These are phyloP conservation scores for Cotesia congregata DNA, from an alignment of 2,888 invertebrate genomes.

Conservation along the genomic window DNA sequence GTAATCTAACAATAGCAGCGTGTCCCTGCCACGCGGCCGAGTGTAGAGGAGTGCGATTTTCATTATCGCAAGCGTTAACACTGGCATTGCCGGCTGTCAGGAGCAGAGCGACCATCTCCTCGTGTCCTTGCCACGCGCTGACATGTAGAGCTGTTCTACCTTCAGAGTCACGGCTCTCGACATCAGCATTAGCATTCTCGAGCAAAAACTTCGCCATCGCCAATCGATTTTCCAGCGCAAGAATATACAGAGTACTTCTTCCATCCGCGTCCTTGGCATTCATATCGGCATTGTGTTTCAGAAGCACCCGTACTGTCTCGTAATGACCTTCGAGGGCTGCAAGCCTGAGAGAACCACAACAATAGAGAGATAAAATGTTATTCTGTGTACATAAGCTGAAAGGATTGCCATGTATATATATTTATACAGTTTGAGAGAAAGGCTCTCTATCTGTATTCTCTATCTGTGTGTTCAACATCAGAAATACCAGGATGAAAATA, in stretches of 20 bases:
- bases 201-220: constrained; percentile 87
- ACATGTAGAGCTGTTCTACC: constrained; percentile 92
- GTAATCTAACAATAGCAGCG: constrained; percentile 83
- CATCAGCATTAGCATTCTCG: constrained; percentile 82
- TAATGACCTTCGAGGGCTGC: constrained; percentile 89
- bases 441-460: no score
- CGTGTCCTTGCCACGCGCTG: constrained; percentile 94
- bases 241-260: constrained; percentile 90
- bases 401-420: neutral
- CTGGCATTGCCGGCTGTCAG: constrained; percentile 86
- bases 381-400: neutral
- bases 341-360: constrained; percentile 70
- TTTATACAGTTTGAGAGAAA: neutral
- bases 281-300: constrained; percentile 84
- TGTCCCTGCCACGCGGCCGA: constrained; percentile 98
- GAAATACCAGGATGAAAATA: constrained; percentile 5
- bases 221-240: constrained; percentile 88
- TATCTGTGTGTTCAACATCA: no score
- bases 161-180: constrained; percentile 91
- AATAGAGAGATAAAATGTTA: constrained; percentile 20
- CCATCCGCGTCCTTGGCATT: constrained; percentile 94
- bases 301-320: constrained; percentile 80
- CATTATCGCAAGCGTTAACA: constrained; percentile 90
- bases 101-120: constrained; percentile 90
- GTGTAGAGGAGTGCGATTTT: constrained; percentile 90